phyloP scores from a whole-genome alignment of 2,888 invertebrate species.

The Ganaspis brasiliensis region DNA sequence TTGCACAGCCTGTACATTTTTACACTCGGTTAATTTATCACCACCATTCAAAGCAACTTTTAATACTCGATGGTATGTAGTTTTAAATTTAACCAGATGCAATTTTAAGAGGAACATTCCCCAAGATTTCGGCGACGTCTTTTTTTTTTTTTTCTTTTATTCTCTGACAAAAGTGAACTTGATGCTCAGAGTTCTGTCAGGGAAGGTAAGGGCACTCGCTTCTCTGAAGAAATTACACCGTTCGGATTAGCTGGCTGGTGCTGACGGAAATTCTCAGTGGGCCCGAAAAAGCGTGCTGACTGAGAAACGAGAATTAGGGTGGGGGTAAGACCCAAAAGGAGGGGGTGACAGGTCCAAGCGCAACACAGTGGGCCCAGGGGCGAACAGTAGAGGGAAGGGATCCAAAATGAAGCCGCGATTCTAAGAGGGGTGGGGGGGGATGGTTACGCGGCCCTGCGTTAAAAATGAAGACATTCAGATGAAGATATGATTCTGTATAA shows the following conservation, averaged over 20 bases:
- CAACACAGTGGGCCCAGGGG: slow-evolving; percentile 8
- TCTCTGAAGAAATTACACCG: no score
- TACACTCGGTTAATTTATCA: no score
- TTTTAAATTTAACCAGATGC: slow-evolving; percentile 1
- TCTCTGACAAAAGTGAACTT: background rate
- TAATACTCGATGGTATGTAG: no score
- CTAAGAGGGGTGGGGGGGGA: slow-evolving; percentile 9
- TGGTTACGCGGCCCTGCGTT: slow-evolving; percentile 70
- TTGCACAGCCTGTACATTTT: no score
- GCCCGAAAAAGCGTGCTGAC: slow-evolving; percentile 1
- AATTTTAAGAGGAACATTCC: background rate
- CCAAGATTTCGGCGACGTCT: no score
- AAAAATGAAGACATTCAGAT: slow-evolving; percentile 79
- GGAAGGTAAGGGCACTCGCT: no score
- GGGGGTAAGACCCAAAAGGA: background rate
- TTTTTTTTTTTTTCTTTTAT: background rate
- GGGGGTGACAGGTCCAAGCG: background rate
- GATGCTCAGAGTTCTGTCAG: no score
- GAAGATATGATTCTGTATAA: slow-evolving; percentile 79
- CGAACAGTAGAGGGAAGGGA: background rate
- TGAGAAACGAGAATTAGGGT: background rate
- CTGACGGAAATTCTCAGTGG: background rate
- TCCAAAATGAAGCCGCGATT: slow-evolving; percentile 22
- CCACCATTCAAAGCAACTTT: no score
- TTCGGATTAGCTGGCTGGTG: background rate